phyloP scores from a whole-genome alignment of 2,888 invertebrate genomes.

The Melipona bicolor region DNA sequence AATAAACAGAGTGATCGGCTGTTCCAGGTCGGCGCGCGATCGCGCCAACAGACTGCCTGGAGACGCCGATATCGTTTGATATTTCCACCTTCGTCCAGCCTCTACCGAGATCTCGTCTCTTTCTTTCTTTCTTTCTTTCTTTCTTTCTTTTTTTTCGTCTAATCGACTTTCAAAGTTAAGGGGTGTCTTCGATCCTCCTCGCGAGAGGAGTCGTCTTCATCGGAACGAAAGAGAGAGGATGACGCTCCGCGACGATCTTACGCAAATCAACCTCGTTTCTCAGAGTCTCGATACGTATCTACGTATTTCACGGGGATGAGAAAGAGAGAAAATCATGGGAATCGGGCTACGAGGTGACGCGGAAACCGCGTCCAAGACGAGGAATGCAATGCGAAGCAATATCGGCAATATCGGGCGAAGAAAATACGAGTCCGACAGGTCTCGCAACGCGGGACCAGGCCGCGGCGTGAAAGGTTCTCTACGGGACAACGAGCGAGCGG shows the following conservation, averaged over 20 bases:
- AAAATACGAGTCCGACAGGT: conserved; percentile 50
- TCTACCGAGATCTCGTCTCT: background rate
- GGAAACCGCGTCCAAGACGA: background rate
- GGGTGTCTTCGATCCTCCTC: background rate
- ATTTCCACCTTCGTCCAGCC: background rate
- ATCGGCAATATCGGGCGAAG: conserved; percentile 12
- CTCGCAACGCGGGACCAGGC: conserved; percentile 38
- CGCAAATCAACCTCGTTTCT: background rate
- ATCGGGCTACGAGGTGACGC: background rate
- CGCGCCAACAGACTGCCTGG: conserved; percentile 62
- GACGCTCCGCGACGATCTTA: background rate
- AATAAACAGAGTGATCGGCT: conserved; percentile 40
- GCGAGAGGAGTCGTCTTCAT: too few species aligned
- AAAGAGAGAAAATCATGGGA: background rate
- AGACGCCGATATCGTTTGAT: conserved; percentile 41
- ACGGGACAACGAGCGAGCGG: conserved; percentile 63
- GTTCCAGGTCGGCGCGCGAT: conserved; percentile 39
- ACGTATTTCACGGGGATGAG: background rate
- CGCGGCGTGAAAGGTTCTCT: conserved; percentile 62
- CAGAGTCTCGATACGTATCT: background rate
- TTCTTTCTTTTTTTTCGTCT: background rate
- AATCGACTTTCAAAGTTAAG: background rate
- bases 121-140: too few species aligned
- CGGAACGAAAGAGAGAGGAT: background rate
- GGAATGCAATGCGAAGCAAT: conserved; percentile 12